These are phyloP conservation scores for Ophioninae sp. DNA, from an alignment of 2,888 invertebrate genomes.

Conservation along the genomic window DNA sequence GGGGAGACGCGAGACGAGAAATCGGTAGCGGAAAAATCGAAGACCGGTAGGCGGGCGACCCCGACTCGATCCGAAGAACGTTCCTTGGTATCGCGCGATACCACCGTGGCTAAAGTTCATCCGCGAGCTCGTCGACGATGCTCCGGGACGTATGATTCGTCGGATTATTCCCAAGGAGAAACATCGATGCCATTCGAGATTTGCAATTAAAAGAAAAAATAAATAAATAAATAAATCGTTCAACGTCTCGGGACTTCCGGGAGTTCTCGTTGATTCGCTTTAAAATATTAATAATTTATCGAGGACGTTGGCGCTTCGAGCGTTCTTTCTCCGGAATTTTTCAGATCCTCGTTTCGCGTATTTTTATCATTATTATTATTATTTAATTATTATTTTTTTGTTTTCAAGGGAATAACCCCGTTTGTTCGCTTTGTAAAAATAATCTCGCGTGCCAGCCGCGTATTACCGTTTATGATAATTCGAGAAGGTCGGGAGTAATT, in stretches of 20 bases:
- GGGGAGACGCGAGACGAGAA: neutral
- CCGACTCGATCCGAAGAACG: constrained; percentile 33
- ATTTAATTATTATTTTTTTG: neutral
- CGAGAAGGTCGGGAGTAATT: constrained; percentile 49
- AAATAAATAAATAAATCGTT: neutral
- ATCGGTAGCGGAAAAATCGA: constrained; percentile 66
- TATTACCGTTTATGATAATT: constrained; percentile 57
- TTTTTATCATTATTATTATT: neutral
- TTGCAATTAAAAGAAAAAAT: neutral
- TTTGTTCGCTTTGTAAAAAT: constrained; percentile 35
- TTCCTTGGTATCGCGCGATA: neutral
- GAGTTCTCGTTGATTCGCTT: neutral
- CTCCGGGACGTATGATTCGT: neutral
- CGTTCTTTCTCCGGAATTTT: constrained; percentile 5
- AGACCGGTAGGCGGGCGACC: constrained; percentile 69
- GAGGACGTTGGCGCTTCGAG: constrained; percentile 3
- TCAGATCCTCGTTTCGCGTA: neutral
- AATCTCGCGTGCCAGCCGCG: constrained; percentile 33
- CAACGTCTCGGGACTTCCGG: neutral
- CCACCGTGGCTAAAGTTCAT: neutral
- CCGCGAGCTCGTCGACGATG: neutral
- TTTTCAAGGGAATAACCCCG: constrained; percentile 34
- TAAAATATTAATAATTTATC: constrained; percentile 7
- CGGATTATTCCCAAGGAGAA: neutral
- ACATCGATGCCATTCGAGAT: constrained; percentile 3